phyloP scores from a whole-genome alignment of 2,888 invertebrate species.

The Sycophila texana region DNA sequence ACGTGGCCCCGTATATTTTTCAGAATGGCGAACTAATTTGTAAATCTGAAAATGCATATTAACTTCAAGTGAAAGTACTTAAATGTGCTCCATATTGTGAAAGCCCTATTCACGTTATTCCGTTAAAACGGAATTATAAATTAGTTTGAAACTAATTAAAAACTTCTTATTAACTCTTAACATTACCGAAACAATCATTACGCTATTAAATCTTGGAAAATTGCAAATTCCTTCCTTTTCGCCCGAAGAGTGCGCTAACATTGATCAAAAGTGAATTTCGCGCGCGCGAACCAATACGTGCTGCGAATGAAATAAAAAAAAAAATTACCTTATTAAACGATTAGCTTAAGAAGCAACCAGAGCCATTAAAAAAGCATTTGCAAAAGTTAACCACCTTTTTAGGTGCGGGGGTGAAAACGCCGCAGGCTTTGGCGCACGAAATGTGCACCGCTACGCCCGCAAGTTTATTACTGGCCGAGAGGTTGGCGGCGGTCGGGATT shows the following conservation, averaged over 20 bases:
- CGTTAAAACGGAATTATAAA: neutral
- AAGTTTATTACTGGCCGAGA: slow-evolving; percentile 49
- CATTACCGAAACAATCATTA: neutral
- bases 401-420: slow-evolving; percentile 13
- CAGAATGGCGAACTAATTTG: too few species aligned
- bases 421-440: slow-evolving; percentile 27
- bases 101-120: neutral
- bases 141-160: slow-evolving; percentile 6
- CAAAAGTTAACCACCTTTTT: slow-evolving; percentile 4
- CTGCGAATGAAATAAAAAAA: too few species aligned
- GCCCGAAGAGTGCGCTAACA: too few species aligned
- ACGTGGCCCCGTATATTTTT: too few species aligned
- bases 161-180: neutral
- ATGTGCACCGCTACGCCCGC: slow-evolving; percentile 17
- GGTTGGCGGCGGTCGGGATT: slow-evolving; percentile 56
- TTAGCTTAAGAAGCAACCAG: slow-evolving; percentile 8
- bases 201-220: too few species aligned
- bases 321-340: neutral
- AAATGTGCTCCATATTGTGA: too few species aligned
- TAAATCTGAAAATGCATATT: neutral
- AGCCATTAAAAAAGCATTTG: slow-evolving; percentile 16
- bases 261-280: too few species aligned
- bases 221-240: too few species aligned
- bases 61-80: too few species aligned
- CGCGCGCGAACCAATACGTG: too few species aligned